These are phyloP conservation scores for Stigmatopora argus DNA, from an alignment of 2,113 vertebrate genomes.

Conservation along the genomic window DNA sequence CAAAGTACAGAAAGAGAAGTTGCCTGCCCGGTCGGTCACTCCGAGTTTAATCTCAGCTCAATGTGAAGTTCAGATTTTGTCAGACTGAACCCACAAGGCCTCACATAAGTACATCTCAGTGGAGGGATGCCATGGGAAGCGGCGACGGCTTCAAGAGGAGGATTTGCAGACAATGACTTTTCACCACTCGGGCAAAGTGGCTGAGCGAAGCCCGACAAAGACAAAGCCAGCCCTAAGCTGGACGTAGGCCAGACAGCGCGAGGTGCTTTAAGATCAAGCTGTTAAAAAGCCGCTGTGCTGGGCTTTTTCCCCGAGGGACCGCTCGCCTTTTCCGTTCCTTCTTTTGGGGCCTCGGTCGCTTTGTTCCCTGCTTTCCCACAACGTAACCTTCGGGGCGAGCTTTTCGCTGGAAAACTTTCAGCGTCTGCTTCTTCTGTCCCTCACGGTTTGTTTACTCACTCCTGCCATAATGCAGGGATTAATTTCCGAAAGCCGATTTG, in stretches of 20 bases:
- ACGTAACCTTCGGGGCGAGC: slow-evolving; percentile 21
- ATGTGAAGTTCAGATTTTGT: slow-evolving; percentile 56
- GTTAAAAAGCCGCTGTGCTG: slow-evolving; percentile 22
- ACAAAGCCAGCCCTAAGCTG: slow-evolving; percentile 53
- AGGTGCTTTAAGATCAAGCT: slow-evolving; percentile 38
- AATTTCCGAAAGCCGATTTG: slow-evolving; percentile 70
- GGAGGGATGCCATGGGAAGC: slow-evolving; percentile 29
- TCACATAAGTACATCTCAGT: slow-evolving; percentile 45
- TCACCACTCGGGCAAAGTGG: slow-evolving; percentile 38
- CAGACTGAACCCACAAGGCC: slow-evolving; percentile 32
- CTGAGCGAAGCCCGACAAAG: slow-evolving; percentile 43
- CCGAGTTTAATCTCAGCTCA: slow-evolving; percentile 65
- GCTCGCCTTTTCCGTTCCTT: slow-evolving; percentile 35
- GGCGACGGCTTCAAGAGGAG: slow-evolving; percentile 25
- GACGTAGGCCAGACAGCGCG: slow-evolving; percentile 38
- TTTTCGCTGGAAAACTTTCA: slow-evolving; percentile 33
- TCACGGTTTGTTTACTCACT: slow-evolving; percentile 58
- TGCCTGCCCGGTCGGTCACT: slow-evolving; percentile 48
- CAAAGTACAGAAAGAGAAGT: slow-evolving; percentile 25
- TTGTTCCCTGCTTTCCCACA: slow-evolving; percentile 6
- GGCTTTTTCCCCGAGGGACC: slow-evolving; percentile 35
- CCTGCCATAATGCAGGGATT: slow-evolving; percentile 57
- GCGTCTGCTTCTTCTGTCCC: slow-evolving; percentile 39
- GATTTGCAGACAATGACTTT: slow-evolving; percentile 54
- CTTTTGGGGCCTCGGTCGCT: slow-evolving; percentile 15